A percentile compares a stretch with the other conserved stretches of the same genome.
These are phyloP conservation scores for Tympanoctomys barrerae DNA, from an alignment of 2,797 vertebrate genomes.

Conservation along the genomic window DNA sequence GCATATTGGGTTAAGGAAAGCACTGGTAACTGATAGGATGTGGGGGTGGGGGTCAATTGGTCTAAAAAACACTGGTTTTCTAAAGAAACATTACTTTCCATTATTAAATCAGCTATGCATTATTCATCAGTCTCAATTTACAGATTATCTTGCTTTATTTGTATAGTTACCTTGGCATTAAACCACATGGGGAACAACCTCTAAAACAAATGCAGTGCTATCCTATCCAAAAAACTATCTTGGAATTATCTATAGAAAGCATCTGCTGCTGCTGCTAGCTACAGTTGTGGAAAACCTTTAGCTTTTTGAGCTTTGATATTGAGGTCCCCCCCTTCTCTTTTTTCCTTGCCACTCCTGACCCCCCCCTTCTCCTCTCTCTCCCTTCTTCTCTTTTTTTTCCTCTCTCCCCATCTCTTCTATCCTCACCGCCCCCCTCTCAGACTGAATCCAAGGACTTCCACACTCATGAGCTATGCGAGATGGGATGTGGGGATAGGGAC, in stretches of 20 bases:
- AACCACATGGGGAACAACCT: neutral
- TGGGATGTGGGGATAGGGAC: neutral
- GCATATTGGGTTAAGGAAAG: conserved; percentile 35
- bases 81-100: conserved; percentile 47
- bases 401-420: neutral
- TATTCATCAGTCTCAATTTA: conserved; percentile 69
- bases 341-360: neutral
- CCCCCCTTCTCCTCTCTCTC: neutral
- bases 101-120: conserved; percentile 53
- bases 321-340: neutral
- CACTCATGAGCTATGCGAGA: neutral
- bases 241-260: neutral
- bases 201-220: conserved; percentile 51
- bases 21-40: neutral
- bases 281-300: neutral
- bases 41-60: neutral
- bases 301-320: neutral
- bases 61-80: conserved; percentile 55
- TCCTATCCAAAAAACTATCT: neutral
- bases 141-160: conserved; percentile 43
- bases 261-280: neutral
- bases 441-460: neutral
- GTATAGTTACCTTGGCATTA: neutral
- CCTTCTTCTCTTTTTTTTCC: neutral
- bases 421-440: neutral